These are phyloP conservation scores for Brachionus paranguensis DNA, from an alignment of 1,140 invertebrate genomes.

Conservation along the genomic window DNA sequence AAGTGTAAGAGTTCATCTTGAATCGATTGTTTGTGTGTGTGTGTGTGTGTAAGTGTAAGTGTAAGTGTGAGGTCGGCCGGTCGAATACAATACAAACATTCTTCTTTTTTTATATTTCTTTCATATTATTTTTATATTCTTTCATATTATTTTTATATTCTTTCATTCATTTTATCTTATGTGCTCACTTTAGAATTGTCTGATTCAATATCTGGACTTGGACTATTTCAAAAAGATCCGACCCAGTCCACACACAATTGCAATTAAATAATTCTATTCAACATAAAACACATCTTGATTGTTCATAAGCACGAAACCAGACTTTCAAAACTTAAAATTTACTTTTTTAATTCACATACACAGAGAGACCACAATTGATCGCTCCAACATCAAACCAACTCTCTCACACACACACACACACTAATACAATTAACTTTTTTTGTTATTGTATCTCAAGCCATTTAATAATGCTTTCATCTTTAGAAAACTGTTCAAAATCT, in stretches of 20 bases:
- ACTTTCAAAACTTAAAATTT: too few relatives aligned
- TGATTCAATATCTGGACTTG: background rate
- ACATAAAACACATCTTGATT: too few relatives aligned
- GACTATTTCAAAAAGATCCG: too few relatives aligned
- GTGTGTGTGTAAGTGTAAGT: background rate
- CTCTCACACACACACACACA: too few relatives aligned
- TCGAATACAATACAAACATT: background rate
- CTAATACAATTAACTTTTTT: too few relatives aligned
- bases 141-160: background rate
- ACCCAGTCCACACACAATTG: background rate
- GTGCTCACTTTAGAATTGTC: slow-evolving; percentile 14
- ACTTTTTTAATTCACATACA: too few relatives aligned
- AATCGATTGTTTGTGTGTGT: background rate
- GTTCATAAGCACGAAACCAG: too few relatives aligned
- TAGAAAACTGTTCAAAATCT: too few relatives aligned
- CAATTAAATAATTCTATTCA: background rate
- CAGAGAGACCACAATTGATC: too few relatives aligned
- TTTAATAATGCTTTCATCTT: too few relatives aligned
- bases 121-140: background rate
- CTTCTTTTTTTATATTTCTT: background rate
- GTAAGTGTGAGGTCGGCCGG: slow-evolving; percentile 12
- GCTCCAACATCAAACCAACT: too few relatives aligned
- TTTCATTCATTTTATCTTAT: background rate
- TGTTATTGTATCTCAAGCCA: too few relatives aligned
- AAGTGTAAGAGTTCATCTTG: slow-evolving; percentile 17